A percentile compares a stretch with the other conserved stretches of the same genome.
These are phyloP conservation scores for Poecilia picta DNA, from an alignment of 2,797 vertebrate species.

Conservation along the genomic window DNA sequence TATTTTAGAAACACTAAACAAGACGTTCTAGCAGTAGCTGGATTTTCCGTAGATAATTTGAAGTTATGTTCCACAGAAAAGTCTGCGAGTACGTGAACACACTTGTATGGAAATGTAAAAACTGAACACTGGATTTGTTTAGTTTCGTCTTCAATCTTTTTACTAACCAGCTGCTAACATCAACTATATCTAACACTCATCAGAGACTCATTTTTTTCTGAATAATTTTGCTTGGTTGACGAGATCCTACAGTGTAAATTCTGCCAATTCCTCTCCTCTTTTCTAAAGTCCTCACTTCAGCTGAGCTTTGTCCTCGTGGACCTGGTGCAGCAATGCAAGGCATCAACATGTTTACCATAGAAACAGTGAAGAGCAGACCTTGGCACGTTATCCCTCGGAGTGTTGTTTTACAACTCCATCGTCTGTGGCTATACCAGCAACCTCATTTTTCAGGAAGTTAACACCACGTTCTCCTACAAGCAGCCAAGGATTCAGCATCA, in stretches of 20 bases:
- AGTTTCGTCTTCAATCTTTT: background rate
- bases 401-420: slow-evolving; percentile 35
- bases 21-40: background rate
- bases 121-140: too few relatives aligned
- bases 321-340: slow-evolving; percentile 35
- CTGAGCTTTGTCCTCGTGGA: slow-evolving; percentile 47
- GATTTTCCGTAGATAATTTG: background rate
- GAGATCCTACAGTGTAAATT: slow-evolving; percentile 21
- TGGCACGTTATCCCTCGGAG: slow-evolving; percentile 31
- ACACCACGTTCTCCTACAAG: background rate
- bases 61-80: background rate
- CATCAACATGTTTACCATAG: slow-evolving; percentile 50
- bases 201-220: background rate
- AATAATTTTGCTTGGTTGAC: too few relatives aligned
- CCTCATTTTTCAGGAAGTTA: slow-evolving; percentile 27
- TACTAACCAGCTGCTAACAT: background rate
- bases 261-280: slow-evolving; percentile 20
- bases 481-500: background rate
- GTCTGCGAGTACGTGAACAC: too few relatives aligned
- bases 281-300: slow-evolving; percentile 36
- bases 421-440: slow-evolving; percentile 42
- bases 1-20: background rate
- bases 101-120: too few relatives aligned
- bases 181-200: background rate
- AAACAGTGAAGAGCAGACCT: slow-evolving; percentile 35